Conservation (phyloP, 2,888 invertebrate genomes). For the Eupeodes luniger region DNA sequence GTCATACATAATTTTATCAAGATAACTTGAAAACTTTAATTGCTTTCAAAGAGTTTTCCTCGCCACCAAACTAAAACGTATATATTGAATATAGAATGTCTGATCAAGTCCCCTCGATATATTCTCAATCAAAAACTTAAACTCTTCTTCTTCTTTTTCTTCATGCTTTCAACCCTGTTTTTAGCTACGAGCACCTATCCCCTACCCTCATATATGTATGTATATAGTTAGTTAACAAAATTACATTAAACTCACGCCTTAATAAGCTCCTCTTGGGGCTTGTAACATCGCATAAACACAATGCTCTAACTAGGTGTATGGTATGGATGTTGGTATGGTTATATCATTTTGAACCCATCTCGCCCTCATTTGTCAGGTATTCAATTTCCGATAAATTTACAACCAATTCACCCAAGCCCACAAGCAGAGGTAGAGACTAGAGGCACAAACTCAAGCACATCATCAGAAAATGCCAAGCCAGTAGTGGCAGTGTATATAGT, state of each 20-base stretch:
- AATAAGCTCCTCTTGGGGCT: constrained; percentile 47
- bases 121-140: constrained; percentile 17
- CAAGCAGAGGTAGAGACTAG: neutral
- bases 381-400: constrained; percentile 75
- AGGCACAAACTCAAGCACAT: neutral
- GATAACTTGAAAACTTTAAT: constrained; percentile 54
- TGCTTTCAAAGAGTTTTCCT: constrained; percentile 49
- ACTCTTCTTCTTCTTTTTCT: neutral
- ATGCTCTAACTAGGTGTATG: constrained; percentile 16
- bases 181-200: neutral
- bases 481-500: neutral
- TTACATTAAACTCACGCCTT: constrained; percentile 61
- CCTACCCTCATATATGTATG: no score
- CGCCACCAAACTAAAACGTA: neutral
- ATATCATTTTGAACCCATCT: constrained; percentile 67
- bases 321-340: neutral
- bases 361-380: constrained; percentile 75
- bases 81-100: constrained; percentile 1
- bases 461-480: no score
- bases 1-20: constrained; percentile 15
- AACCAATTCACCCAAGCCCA: constrained; percentile 40
- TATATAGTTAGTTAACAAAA: constrained; percentile 49
- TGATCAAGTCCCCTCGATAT: constrained; percentile 19
- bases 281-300: constrained; percentile 18
- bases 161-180: no score